phyloP scores from a whole-genome alignment of 2,113 vertebrate species.

The Elephas maximus region DNA sequence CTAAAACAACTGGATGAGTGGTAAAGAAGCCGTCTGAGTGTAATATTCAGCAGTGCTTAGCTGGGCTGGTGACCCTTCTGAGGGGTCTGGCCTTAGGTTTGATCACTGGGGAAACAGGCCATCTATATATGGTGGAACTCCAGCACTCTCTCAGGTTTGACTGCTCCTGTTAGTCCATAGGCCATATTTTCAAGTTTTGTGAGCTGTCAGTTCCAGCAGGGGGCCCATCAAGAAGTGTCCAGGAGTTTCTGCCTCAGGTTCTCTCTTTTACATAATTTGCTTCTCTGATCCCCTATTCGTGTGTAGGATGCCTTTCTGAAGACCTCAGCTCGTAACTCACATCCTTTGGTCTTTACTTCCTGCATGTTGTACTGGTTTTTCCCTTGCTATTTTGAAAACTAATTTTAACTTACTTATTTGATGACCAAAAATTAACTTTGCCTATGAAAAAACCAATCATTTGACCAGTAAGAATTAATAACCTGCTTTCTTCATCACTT shows the following conservation, averaged over 20 bases:
- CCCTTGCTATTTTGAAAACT: not conserved
- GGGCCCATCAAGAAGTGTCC: not conserved
- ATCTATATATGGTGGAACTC: rapidly evolving
- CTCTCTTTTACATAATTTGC: not conserved
- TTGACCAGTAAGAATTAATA: not conserved
- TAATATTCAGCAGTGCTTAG: not conserved
- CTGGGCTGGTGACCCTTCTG: not conserved
- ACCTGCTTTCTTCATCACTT: not conserved
- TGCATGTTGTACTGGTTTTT: not conserved
- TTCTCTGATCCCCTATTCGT: not conserved
- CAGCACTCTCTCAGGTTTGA: not conserved
- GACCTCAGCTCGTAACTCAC: not conserved
- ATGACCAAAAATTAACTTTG: not conserved
- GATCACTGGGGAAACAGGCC: not conserved
- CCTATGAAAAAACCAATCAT: not conserved
- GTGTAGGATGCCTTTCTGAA: not conserved
- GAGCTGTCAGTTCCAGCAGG: no score
- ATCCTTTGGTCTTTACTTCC: not conserved
- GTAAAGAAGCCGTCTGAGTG: not conserved
- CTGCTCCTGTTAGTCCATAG: not conserved
- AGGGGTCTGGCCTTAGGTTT: rapidly evolving
- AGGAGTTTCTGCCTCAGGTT: not conserved
- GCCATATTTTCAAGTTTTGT: not conserved
- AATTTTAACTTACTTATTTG: not conserved
- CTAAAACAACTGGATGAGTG: not conserved